Evolutionary conservation across 2,797 vertebrate genomes (phyloP).

Genomic region (Hirundo rustica): DNA sequence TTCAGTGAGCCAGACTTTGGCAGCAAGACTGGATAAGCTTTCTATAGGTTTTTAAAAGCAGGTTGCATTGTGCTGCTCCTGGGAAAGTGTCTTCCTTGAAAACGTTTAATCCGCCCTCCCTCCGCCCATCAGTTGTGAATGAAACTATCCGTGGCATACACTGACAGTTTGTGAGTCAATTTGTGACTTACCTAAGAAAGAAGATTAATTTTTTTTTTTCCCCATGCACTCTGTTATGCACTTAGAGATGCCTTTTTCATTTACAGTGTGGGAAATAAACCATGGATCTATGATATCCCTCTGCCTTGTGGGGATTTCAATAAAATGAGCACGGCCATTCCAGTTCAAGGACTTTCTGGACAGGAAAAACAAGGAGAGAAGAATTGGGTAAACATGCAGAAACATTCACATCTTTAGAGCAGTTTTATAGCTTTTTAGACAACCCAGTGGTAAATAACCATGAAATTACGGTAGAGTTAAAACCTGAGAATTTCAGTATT

Average conservation of each 20-base stretch:
- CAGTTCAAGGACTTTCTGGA: not conserved
- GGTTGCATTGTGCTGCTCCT: constrained; percentile 61
- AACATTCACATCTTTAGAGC: not conserved
- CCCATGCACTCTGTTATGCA: not conserved
- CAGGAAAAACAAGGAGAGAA: not conserved
- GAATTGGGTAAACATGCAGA: not conserved
- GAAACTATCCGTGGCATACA: not conserved
- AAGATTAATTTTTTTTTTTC: not conserved
- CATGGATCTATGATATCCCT: not conserved
- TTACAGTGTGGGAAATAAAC: not conserved
- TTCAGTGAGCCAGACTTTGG: constrained; percentile 67
- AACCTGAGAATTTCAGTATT: not conserved
- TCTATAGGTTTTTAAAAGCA: constrained; percentile 65
- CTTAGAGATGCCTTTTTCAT: not conserved
- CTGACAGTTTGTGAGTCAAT: not conserved
- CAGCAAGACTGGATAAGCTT: constrained; percentile 70
- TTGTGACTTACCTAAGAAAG: not conserved
- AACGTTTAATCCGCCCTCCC: constrained; percentile 58
- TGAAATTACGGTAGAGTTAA: not conserved
- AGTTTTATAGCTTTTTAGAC: not conserved
- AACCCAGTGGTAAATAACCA: not conserved
- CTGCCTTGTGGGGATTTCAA: not conserved
- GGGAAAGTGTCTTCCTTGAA: constrained; percentile 75
- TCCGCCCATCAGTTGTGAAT: not conserved
- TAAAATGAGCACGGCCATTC: not conserved